Evolutionary conservation across 2,797 vertebrate genomes (phyloP).

Genomic region (Trematomus bernacchii): DNA sequence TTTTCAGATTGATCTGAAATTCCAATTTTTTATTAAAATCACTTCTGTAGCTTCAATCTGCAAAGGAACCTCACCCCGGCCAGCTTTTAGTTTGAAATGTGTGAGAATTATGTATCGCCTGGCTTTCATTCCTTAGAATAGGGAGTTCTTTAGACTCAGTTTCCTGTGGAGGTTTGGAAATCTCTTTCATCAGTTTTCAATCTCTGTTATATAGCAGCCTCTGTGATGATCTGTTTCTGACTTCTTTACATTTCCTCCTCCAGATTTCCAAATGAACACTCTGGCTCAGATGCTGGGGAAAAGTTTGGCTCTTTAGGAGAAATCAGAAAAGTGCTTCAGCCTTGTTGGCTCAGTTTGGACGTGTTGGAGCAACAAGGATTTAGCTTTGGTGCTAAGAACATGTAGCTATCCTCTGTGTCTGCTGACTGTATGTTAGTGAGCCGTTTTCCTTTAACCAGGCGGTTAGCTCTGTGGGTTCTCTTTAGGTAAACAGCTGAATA

Average conservation of each 20-base stretch:
- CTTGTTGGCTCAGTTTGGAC: no score
- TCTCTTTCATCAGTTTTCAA: constrained; percentile 34
- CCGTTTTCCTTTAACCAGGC: no score
- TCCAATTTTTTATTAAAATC: constrained; percentile 7
- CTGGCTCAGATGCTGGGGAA: neutral
- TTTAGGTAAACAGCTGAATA: constrained; percentile 6
- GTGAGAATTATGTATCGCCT: constrained; percentile 8
- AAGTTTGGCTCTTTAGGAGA: no score
- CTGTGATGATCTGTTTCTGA: constrained; percentile 10
- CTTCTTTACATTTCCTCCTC: neutral
- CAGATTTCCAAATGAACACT: neutral
- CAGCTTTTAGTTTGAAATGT: constrained; percentile 19
- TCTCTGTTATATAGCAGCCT: constrained; percentile 12
- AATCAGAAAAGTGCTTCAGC: no score
- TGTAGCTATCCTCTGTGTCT: no score
- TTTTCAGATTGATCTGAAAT: constrained; percentile 7
- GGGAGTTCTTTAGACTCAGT: constrained; percentile 8
- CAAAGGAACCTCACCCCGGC: neutral
- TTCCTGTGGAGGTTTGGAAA: constrained; percentile 27
- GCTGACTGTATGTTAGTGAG: no score
- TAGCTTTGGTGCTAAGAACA: no score
- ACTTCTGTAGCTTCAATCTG: constrained; percentile 14
- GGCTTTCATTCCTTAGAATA: constrained; percentile 11
- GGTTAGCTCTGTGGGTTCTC: neutral
- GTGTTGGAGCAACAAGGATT: no score